phyloP scores from a whole-genome alignment of 2,797 vertebrate species.

The Odontamblyopus lacepedii region DNA sequence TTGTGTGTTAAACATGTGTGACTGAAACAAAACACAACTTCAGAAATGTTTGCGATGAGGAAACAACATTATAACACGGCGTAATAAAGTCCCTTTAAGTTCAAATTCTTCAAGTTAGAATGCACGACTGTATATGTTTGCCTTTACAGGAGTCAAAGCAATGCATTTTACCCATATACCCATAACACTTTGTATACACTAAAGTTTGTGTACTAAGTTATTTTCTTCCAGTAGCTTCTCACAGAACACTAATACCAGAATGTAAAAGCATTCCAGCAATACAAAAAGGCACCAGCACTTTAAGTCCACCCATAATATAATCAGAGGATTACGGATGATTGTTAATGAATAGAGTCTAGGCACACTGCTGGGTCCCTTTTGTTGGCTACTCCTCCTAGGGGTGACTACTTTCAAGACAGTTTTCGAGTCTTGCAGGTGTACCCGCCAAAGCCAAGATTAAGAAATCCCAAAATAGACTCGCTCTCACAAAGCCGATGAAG shows the following conservation, averaged over 20 bases:
- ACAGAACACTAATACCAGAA: constrained; percentile 28
- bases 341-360: constrained; percentile 57
- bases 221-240: constrained; percentile 10
- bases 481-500: constrained; percentile 44
- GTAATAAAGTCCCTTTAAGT: too few species aligned
- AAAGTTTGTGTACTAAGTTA: not conserved
- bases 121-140: too few species aligned
- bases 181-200: not conserved
- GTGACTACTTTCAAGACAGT: constrained; percentile 39
- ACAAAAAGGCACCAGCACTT: constrained; percentile 21
- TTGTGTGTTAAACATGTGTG: too few species aligned
- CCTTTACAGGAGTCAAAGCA: too few species aligned
- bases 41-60: too few species aligned
- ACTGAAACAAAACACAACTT: too few species aligned
- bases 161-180: too few species aligned
- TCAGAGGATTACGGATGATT: constrained; percentile 42
- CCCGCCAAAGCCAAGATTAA: constrained; percentile 41
- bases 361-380: constrained; percentile 17
- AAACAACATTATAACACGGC: too few species aligned
- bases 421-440: constrained; percentile 33
- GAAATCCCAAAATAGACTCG: constrained; percentile 32
- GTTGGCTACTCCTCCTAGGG: constrained; percentile 8
- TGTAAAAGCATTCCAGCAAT: constrained; percentile 30
- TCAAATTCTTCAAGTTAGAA: too few species aligned
- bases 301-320: constrained; percentile 34